phyloP scores from a whole-genome alignment of 2,113 vertebrate species.

The Neogobius melanostomus region DNA sequence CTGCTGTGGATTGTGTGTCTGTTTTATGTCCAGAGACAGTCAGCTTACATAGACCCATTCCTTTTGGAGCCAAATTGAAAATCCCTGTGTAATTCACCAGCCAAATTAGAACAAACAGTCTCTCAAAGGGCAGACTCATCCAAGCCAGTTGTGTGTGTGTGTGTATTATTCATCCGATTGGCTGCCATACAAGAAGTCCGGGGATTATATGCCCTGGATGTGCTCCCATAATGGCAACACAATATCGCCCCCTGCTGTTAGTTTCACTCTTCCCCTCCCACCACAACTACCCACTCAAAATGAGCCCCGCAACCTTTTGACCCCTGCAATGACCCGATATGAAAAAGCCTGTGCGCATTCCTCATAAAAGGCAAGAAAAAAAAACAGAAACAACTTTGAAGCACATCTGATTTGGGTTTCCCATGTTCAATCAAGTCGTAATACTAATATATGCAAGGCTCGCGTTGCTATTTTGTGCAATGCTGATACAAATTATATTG shows the following conservation, averaged over 20 bases:
- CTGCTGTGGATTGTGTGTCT: constrained; percentile 26
- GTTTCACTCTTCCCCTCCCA: constrained; percentile 6
- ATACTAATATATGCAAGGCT: constrained; percentile 65
- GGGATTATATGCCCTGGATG: constrained; percentile 28
- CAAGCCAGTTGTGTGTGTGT: background rate
- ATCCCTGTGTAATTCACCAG: constrained; percentile 41
- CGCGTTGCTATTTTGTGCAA: constrained; percentile 62
- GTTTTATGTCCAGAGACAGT: constrained; percentile 54
- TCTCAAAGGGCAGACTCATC: constrained; percentile 23
- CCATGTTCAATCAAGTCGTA: constrained; percentile 58
- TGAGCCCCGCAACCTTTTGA: constrained; percentile 53
- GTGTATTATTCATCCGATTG: constrained; percentile 53
- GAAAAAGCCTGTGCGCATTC: constrained; percentile 56
- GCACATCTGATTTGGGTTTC: constrained; percentile 74
- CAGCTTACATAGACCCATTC: constrained; percentile 32
- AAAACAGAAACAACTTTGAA: constrained; percentile 18
- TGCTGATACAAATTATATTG: constrained; percentile 51
- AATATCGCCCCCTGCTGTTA: constrained; percentile 71
- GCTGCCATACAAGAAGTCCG: constrained; percentile 26
- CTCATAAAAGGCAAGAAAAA: constrained; percentile 50
- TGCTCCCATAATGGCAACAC: constrained; percentile 42
- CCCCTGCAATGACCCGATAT: constrained; percentile 37
- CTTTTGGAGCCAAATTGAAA: constrained; percentile 41
- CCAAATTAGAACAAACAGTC: constrained; percentile 58
- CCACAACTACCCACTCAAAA: constrained; percentile 13